These are phyloP conservation scores for Pteropus rufus DNA, from an alignment of 2,797 vertebrate genomes.

Conservation along the genomic window DNA sequence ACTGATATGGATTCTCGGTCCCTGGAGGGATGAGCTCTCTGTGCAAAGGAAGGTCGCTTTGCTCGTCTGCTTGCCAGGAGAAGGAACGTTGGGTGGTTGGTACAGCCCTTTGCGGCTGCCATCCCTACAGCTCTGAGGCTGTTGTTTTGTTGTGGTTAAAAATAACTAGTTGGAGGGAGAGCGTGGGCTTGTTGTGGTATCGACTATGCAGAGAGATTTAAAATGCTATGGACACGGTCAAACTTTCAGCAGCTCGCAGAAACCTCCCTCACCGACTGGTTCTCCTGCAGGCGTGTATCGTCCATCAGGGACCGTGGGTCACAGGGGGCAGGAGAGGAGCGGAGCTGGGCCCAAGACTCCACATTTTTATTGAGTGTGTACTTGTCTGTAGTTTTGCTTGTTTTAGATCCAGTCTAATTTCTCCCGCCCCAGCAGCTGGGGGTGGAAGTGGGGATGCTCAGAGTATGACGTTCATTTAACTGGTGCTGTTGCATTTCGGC, in stretches of 20 bases:
- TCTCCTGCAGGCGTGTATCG: neutral
- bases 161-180: slow-evolving; percentile 35
- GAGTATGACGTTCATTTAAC: neutral
- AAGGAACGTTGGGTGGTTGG: neutral
- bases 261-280: neutral
- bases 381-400: neutral
- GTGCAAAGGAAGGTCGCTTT: neutral
- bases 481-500: neutral
- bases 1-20: neutral
- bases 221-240: neutral
- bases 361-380: neutral
- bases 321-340: neutral
- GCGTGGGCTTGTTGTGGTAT: neutral
- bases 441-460: neutral
- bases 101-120: neutral
- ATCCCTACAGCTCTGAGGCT: neutral
- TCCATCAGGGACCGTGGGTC: neutral
- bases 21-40: neutral
- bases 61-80: neutral
- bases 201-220: neutral
- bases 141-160: slow-evolving; percentile 35
- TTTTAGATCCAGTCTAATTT: neutral
- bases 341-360: neutral
- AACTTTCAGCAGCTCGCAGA: neutral
- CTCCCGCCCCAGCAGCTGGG: neutral